A percentile compares a stretch with the other conserved stretches of the same genome.
Conservation (phyloP, 2,888 invertebrate genomes). For the Cephus sareptanus region DNA sequence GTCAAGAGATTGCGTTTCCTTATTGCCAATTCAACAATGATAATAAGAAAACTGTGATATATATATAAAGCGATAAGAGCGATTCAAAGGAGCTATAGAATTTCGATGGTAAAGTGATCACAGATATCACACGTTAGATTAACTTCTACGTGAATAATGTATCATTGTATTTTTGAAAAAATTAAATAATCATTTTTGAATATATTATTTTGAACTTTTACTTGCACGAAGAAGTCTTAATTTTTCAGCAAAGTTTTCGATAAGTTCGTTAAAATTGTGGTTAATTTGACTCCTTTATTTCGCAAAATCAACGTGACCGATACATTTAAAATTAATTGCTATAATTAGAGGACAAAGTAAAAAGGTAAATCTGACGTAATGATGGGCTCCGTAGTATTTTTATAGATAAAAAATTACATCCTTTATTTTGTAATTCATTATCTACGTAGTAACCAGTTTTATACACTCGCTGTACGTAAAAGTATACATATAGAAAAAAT, state of each 20-base stretch:
- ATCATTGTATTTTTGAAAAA: background rate
- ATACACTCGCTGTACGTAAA: background rate
- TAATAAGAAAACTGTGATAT: background rate
- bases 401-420: background rate
- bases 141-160: background rate
- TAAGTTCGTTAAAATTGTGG: no score
- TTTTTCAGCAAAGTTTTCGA: no score
- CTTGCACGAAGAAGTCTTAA: no score
- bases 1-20: background rate
- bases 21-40: background rate
- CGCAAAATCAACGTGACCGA: background rate
- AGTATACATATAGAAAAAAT: background rate
- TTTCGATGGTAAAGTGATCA: no score
- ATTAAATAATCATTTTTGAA: background rate
- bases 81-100: background rate
- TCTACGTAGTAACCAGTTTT: background rate
- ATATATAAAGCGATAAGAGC: background rate
- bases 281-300: no score
- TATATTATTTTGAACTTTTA: background rate
- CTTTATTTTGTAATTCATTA: background rate
- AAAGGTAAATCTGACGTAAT: background rate
- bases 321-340: background rate
- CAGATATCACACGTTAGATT: background rate
- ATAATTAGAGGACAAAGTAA: background rate
- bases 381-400: background rate